A percentile compares a stretch with the other conserved stretches of the same genome.
Conservation (phyloP, 2,113 vertebrate species). For the Pteruthius melanotis region DNA sequence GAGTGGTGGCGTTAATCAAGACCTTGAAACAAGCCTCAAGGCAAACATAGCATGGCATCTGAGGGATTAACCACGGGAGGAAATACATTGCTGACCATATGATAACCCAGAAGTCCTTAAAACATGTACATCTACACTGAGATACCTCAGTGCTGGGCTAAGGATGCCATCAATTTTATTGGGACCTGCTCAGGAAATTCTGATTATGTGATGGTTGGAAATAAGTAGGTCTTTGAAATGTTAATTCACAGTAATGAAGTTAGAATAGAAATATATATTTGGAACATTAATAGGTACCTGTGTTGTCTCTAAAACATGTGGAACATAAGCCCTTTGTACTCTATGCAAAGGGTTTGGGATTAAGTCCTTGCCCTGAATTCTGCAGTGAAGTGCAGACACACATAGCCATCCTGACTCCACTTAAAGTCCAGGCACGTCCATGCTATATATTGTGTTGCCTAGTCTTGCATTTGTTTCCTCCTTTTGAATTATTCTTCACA, state of each 20-base stretch:
- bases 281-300: neutral
- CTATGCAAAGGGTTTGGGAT: neutral
- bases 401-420: fast-evolving
- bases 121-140: neutral
- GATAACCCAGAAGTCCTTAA: slow-evolving; percentile 1
- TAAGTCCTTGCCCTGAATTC: neutral
- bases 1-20: slow-evolving; percentile 48
- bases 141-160: neutral
- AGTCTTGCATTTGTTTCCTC: neutral
- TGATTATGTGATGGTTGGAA: neutral
- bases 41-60: slow-evolving; percentile 9
- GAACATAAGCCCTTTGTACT: neutral
- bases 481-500: neutral
- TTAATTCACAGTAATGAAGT: neutral
- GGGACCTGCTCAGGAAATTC: neutral
- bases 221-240: neutral
- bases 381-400: neutral
- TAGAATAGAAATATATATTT: neutral
- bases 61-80: neutral
- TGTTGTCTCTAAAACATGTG: neutral
- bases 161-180: neutral
- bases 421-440: neutral
- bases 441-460: neutral
- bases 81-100: neutral
- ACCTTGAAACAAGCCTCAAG: slow-evolving; percentile 38